Base-by-base conservation (phyloP, 2,888 invertebrate species). In the Agrochola lychnidis region DNA sequence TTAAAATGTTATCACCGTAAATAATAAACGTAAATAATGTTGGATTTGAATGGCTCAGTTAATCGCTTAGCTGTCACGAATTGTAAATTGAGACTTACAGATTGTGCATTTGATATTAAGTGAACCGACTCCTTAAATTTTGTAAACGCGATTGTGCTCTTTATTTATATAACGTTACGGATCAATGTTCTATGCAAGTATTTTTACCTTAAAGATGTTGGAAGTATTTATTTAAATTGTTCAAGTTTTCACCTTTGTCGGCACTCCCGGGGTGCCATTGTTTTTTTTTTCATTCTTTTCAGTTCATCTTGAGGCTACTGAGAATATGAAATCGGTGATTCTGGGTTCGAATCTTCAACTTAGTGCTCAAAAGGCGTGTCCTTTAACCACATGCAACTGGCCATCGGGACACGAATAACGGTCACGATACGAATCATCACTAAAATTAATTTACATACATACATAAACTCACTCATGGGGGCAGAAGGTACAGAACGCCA, bases 1-100 rank as follows among this genome's bases (percentile, higher is more conserved):
- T 40, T 51, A 57, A 40, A 66, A 9, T 45, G 25, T n/a, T 19
- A 62, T 40, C 19, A 59, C 36, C 48, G n/a, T n/a, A n/a, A n/a
- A n/a, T 25, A 51, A 67, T 69, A 57, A 73, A 79, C 45, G 42
- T 59, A 59, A 70, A 1, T 64, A 42, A 75, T 61, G 62, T 36
- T 0, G 30, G 40, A 57, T 67, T 36, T 30, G 5, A 75, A 75
- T 51, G n/a, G 42, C 4, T 61, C 22, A 45, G 53, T 59, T 61
- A 40, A 72, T 66, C 72, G 69, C 72, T 66, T 59, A 66, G 6
- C 19, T 72, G 71, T 69, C 81, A 16, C 19, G 45, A 61, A 64
- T 42, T 42, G 2, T 9, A 30, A 69, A 25, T 76, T 59, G 22
- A 75, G 48, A 69, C 30, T 68, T 64, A 75, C 62, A 70, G 45